phyloP scores from a whole-genome alignment of 2,797 vertebrate species.

The Lemur catta region DNA sequence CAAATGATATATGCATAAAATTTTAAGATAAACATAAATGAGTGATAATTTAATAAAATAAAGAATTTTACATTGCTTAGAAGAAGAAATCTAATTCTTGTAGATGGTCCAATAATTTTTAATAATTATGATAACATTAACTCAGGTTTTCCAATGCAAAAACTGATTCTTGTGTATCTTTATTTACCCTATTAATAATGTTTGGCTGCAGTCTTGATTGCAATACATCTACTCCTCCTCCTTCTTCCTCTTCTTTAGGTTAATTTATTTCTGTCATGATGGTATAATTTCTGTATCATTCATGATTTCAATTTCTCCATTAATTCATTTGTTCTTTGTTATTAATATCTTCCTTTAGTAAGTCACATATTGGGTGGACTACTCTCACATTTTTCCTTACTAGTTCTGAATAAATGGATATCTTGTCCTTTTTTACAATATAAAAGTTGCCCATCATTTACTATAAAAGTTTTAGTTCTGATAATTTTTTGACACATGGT shows the following conservation, averaged over 20 bases:
- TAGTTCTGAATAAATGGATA: not conserved
- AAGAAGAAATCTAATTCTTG: conserved; percentile 21
- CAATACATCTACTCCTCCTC: not conserved
- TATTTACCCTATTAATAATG: not conserved
- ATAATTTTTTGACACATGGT: not conserved
- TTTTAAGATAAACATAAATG: not conserved
- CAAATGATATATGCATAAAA: not conserved
- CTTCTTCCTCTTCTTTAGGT: not conserved
- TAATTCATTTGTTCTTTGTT: not conserved
- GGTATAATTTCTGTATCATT: not conserved
- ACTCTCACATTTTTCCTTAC: not conserved
- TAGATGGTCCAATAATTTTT: not conserved
- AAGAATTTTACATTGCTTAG: not conserved
- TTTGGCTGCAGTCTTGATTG: not conserved
- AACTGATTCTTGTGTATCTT: not conserved
- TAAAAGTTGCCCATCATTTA: not conserved
- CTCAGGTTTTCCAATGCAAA: not conserved
- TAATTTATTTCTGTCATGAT: not conserved
- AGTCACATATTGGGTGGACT: not conserved
- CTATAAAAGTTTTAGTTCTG: not conserved
- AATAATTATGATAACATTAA: not conserved
- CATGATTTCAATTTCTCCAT: not conserved
- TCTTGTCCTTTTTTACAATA: not conserved
- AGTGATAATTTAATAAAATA: not conserved
- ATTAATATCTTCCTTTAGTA: not conserved